Percentiles rank a stretch among this genome's conserved stretches.
These are phyloP conservation scores for Tenthredo scrophulariae DNA, from an alignment of 2,888 invertebrate genomes.

Conservation along the genomic window DNA sequence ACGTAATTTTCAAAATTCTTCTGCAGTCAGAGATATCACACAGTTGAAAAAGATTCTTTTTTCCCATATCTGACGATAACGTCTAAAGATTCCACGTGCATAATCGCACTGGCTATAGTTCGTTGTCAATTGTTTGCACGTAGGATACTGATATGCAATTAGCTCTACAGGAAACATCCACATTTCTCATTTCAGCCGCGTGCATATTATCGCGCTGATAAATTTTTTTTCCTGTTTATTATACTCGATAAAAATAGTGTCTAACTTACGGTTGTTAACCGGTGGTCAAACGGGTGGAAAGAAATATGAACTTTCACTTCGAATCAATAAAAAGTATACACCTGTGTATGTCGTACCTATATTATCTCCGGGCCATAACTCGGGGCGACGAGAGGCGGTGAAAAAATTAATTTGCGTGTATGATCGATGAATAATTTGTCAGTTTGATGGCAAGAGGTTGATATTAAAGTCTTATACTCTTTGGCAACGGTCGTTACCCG, in stretches of 20 bases:
- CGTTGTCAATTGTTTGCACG: background rate
- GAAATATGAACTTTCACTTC: background rate
- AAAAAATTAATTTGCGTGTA: too few relatives aligned
- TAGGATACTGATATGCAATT: background rate
- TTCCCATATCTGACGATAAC: background rate
- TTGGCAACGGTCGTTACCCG: background rate
- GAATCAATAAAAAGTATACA: too few relatives aligned
- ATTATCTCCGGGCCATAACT: too few relatives aligned
- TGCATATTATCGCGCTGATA: background rate
- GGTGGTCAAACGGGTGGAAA: background rate
- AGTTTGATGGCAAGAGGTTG: background rate
- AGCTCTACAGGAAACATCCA: background rate
- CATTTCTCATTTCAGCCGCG: background rate
- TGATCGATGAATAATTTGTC: background rate
- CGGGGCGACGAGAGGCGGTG: too few relatives aligned
- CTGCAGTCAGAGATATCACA: background rate
- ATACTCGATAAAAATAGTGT: background rate
- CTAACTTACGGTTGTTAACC: background rate
- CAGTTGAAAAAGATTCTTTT: background rate
- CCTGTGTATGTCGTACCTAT: too few relatives aligned
- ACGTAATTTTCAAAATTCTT: background rate
- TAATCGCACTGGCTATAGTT: background rate
- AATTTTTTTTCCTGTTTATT: background rate
- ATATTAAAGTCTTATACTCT: background rate
- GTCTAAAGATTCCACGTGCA: background rate